phyloP scores from a whole-genome alignment of 2,113 vertebrate species.

The Microcebus ravelobensis region DNA sequence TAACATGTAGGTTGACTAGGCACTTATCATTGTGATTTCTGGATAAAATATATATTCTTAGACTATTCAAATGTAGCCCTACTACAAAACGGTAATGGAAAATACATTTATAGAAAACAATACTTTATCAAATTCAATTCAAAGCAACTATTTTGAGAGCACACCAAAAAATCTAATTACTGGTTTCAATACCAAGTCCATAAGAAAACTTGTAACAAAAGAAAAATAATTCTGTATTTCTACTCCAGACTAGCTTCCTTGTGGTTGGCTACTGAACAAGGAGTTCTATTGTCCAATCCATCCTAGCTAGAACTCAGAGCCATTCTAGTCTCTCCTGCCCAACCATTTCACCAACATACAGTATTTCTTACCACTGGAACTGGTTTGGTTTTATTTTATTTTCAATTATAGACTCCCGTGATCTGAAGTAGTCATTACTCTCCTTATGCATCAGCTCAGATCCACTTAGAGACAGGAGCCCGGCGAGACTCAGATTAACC shows the following conservation, averaged over 20 bases:
- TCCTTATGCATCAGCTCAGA: background rate
- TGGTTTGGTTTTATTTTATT: slow-evolving; percentile 22
- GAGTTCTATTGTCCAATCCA: background rate
- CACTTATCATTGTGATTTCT: background rate
- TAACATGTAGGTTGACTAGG: background rate
- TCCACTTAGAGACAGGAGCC: background rate
- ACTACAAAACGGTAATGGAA: background rate
- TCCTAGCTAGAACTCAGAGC: background rate
- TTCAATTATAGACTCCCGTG: background rate
- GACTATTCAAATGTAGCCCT: background rate
- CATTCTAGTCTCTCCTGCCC: background rate
- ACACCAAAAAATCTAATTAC: slow-evolving; percentile 1
- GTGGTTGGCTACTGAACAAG: background rate
- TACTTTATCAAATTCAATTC: background rate
- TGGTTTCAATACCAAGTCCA: background rate
- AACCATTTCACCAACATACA: background rate
- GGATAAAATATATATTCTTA: background rate
- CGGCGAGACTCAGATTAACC: background rate
- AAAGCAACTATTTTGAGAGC: slow-evolving; percentile 2
- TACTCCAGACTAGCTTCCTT: background rate
- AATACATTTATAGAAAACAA: slow-evolving; percentile 37
- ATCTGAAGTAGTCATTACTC: background rate
- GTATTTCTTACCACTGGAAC: background rate
- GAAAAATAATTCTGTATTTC: background rate
- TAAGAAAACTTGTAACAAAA: background rate